Percentiles rank a stretch among this genome's conserved stretches.
phyloP scores from a whole-genome alignment of 2,888 invertebrate species.

The Hypomecis atomaria region DNA sequence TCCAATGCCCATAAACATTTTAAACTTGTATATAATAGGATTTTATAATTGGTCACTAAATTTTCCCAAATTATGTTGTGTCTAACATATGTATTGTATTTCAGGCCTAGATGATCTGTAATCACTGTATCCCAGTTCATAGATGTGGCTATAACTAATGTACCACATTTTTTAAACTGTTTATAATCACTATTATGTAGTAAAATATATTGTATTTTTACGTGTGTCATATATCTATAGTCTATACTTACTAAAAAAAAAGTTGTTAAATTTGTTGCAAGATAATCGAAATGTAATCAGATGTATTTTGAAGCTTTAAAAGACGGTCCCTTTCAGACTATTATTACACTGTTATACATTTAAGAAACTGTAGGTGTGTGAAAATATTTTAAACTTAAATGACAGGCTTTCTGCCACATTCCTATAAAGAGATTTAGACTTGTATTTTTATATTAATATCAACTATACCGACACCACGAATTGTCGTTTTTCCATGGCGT shows the following conservation, averaged over 20 bases:
- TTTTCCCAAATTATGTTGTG: no score
- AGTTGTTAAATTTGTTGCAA: conserved; percentile 45
- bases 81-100: no score
- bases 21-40: no score
- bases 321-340: conserved; percentile 48
- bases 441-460: conserved; percentile 54
- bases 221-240: no score
- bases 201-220: no score
- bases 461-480: conserved; percentile 42
- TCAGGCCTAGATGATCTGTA: no score
- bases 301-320: conserved; percentile 54
- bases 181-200: no score
- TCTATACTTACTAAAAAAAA: not conserved
- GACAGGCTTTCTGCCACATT: conserved; percentile 56
- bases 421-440: conserved; percentile 47
- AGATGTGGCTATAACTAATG: no score
- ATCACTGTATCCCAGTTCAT: no score
- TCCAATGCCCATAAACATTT: no score
- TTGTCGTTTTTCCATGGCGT: conserved; percentile 42
- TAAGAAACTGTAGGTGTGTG: conserved; percentile 46
- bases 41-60: no score
- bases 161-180: no score
- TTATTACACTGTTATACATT: conserved; percentile 42
- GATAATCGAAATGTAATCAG: conserved; percentile 31
- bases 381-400: conserved; percentile 39